Conservation (phyloP, 2,888 invertebrate species). For the Lochmaea capreae region DNA sequence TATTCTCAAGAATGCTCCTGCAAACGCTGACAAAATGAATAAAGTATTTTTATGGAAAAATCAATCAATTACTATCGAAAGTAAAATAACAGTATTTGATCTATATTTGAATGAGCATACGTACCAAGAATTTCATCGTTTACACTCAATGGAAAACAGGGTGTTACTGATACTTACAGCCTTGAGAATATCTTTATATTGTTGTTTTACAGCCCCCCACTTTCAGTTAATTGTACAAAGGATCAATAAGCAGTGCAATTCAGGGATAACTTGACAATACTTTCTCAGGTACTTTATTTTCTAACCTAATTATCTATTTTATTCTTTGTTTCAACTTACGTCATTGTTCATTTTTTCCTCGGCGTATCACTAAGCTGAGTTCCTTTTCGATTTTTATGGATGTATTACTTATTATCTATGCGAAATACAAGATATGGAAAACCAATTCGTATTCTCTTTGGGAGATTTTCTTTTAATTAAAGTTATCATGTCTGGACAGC, state of each 20-base stretch:
- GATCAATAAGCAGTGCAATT: slow-evolving; percentile 47
- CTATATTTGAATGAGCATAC: slow-evolving; percentile 30
- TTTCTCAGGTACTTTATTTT: slow-evolving; percentile 48
- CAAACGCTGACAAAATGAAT: not conserved
- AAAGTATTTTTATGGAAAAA: too few species aligned
- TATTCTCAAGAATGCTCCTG: too few species aligned
- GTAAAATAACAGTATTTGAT: not conserved
- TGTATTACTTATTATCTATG: not conserved
- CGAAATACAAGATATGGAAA: too few species aligned
- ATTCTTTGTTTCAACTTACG: not conserved
- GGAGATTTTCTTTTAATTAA: too few species aligned
- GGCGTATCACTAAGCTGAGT: not conserved
- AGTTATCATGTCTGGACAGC: too few species aligned
- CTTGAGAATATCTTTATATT: slow-evolving; percentile 53
- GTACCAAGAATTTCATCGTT: slow-evolving; percentile 53
- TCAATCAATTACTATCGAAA: not conserved
- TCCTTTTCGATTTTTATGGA: not conserved
- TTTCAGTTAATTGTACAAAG: slow-evolving; percentile 46
- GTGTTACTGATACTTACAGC: slow-evolving; percentile 51
- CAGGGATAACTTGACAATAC: slow-evolving; percentile 55
- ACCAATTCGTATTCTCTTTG: too few species aligned
- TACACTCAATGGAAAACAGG: slow-evolving; percentile 43
- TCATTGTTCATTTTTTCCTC: not conserved
- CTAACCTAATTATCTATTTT: not conserved
- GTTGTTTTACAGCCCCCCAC: slow-evolving; percentile 52